A percentile compares a stretch with the other conserved stretches of the same genome.
phyloP scores from a whole-genome alignment of 2,797 vertebrate genomes.

The Sphaeramia orbicularis region DNA sequence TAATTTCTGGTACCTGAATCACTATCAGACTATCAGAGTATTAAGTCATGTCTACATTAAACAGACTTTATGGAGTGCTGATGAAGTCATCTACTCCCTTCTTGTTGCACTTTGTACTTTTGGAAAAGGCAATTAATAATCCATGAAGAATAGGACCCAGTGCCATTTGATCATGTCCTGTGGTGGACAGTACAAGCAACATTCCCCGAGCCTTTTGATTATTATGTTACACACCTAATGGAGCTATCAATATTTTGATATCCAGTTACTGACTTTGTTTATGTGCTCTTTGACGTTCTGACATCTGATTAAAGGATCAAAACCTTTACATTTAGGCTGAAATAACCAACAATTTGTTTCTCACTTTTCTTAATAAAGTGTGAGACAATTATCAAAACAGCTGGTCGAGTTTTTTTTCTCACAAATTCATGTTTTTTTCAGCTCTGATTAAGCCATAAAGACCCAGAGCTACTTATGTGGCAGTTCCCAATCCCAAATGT shows the following conservation, averaged over 20 bases:
- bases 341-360: too few relatives aligned
- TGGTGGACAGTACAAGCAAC: conserved; percentile 17
- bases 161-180: conserved; percentile 19
- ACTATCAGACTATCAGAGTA: too few relatives aligned
- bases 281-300: conserved; percentile 10
- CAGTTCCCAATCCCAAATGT: too few relatives aligned
- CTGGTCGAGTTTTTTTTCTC: too few relatives aligned
- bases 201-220: conserved; percentile 27
- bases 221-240: conserved; percentile 36
- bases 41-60: too few relatives aligned
- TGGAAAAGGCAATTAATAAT: background rate
- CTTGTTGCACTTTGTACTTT: background rate
- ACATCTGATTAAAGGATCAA: background rate
- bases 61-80: background rate
- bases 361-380: too few relatives aligned
- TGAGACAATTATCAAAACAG: too few relatives aligned
- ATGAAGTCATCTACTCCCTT: background rate
- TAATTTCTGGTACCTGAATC: too few relatives aligned
- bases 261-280: conserved; percentile 36
- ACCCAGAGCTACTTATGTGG: too few relatives aligned
- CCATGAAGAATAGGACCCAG: conserved; percentile 10
- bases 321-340: too few relatives aligned
- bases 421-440: too few relatives aligned
- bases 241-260: conserved; percentile 44
- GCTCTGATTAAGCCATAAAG: too few relatives aligned